Base-by-base conservation (phyloP, 2,888 invertebrate genomes). In the Agapostemon virescens region DNA sequence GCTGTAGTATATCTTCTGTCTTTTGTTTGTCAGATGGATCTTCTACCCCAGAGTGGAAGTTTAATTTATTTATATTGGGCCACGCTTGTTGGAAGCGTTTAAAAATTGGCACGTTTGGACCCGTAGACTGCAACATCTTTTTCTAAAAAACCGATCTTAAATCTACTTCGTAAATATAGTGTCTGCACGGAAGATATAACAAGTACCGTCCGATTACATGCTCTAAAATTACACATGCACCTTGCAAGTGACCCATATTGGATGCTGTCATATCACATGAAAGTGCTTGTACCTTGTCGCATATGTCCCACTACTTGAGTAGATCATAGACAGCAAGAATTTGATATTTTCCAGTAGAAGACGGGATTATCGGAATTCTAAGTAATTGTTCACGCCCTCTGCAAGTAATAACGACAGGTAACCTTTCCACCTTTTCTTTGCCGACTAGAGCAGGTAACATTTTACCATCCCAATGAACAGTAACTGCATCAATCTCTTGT, bases 81-180 rank as follows among this genome's bases (percentile, higher is more conserved):
- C n/a, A n/a, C n/a, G n/a, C n/a, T n/a, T n/a, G n/a, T n/a, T 55
- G 70, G 66, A 76, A 70, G n/a, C 23, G 52, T 42, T 70, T 69
- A 2, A 76, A 71, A 23, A 55, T 26, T 26, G 70, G 36, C 30
- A 71, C 58, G 23, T 76, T 45, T 42, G 66, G 67, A 55, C 23
- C 45, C 13, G 67, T 26, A 30, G 58, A 76, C 23, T 36, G 70
- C 33, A 66, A 73, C 17, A 80, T 69, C 74, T 83, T 84, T 64
- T 30, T 42, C 4, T 30, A 49, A 49, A 74, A 86, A n/a, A 79
- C 79, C 42, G 38, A 61, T 23, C 55, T 45, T 38, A 86, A 70
- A 55, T 85, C 40, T 40, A 40, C 11, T 40, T 40, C 40, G 40
- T 5, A 40, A 7, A 40, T 40, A 40, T 40, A 11, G 40, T 40